phyloP scores from a whole-genome alignment of 2,888 invertebrate genomes.

The Ommatoiulus sabulosus region DNA sequence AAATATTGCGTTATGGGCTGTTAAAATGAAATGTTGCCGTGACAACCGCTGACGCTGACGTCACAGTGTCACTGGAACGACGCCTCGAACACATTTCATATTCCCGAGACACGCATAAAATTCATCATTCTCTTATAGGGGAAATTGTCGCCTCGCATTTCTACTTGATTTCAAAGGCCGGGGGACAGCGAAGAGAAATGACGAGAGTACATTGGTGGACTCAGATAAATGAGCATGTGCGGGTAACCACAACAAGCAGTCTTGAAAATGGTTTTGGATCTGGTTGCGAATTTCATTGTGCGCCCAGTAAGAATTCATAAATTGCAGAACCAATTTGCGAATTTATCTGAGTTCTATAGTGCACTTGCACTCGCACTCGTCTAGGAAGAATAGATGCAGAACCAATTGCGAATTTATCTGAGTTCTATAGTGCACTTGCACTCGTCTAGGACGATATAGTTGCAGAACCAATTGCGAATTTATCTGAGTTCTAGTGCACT shows the following conservation, averaged over 20 bases:
- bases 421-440: background rate
- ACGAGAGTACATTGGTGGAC: background rate
- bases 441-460: background rate
- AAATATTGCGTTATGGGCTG: background rate
- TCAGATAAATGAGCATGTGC: background rate
- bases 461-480: too few relatives aligned
- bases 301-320: background rate
- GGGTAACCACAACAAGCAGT: background rate
- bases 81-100: constrained; percentile 3
- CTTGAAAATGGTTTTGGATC: background rate
- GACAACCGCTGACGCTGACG: background rate
- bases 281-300: background rate
- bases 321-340: too few relatives aligned
- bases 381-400: too few relatives aligned
- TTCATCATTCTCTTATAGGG: background rate
- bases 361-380: background rate
- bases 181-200: background rate
- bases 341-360: background rate
- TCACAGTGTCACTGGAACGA: background rate
- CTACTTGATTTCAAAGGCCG: background rate
- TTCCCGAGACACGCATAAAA: constrained; percentile 2
- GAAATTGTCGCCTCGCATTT: background rate
- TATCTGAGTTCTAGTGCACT: too few relatives aligned
- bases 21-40: constrained; percentile 19
- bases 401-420: too few relatives aligned